Evolutionary conservation across 2,113 vertebrate species (phyloP).

Genomic region (Pseudorectes ferrugineus): DNA sequence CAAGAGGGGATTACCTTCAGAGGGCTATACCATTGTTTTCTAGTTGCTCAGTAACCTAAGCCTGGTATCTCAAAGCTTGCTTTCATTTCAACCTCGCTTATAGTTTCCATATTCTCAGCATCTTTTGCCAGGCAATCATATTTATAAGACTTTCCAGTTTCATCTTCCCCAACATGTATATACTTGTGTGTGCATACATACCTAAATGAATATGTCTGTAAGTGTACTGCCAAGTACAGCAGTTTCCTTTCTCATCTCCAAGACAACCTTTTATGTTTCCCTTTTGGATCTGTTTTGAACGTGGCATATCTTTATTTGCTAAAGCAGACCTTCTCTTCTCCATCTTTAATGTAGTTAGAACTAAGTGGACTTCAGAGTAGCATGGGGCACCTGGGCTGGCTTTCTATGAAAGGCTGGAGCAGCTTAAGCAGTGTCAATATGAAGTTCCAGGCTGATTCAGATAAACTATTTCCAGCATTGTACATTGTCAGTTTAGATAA

Average conservation of each 20-base stretch:
- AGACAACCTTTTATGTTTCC: background rate
- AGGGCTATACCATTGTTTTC: no score
- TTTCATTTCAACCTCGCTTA: no score
- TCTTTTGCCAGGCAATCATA: no score
- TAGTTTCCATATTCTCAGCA: no score
- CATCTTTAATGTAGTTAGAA: background rate
- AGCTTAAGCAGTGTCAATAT: background rate
- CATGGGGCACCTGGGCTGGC: rapidly evolving
- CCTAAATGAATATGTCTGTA: background rate
- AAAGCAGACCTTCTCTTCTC: background rate
- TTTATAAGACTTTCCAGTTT: no score
- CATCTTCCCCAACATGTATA: no score
- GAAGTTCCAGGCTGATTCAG: background rate
- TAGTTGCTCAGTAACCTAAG: no score
- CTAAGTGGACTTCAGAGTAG: background rate
- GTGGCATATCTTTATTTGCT: background rate
- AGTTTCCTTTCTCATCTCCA: background rate
- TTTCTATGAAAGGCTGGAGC: background rate
- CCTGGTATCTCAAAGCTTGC: no score
- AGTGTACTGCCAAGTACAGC: background rate
- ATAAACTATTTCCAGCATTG: background rate
- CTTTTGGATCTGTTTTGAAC: background rate
- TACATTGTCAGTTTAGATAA: background rate
- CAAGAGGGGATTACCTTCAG: no score
- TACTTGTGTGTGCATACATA: background rate